Percentiles rank a stretch among this genome's conserved stretches.
These are phyloP conservation scores for Grus americana DNA, from an alignment of 2,113 vertebrate genomes.

Conservation along the genomic window DNA sequence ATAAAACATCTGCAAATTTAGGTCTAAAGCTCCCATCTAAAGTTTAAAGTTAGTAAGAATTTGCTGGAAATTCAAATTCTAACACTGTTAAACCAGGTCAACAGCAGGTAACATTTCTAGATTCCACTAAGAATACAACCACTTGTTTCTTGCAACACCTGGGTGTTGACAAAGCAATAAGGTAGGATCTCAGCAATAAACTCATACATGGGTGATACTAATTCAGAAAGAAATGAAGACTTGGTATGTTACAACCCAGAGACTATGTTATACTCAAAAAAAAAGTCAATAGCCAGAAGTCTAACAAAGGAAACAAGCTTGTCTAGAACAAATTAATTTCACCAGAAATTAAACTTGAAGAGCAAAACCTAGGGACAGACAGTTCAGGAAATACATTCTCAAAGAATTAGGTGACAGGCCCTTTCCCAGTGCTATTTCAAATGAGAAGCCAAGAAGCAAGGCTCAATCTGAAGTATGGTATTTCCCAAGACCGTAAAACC, in stretches of 20 bases:
- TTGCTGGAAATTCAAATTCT: not conserved
- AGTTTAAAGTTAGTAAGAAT: not conserved
- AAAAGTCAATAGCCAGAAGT: not conserved
- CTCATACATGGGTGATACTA: not conserved
- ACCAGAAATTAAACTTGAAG: not conserved
- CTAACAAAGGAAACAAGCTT: not conserved
- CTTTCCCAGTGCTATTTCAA: not conserved
- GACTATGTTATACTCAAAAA: not conserved
- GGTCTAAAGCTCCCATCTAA: not conserved
- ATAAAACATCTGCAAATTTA: not conserved
- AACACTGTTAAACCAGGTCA: conserved; percentile 16
- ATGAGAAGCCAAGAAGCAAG: not conserved
- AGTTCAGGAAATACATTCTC: not conserved
- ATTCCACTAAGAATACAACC: not conserved
- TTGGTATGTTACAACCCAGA: not conserved
- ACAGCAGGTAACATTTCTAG: not conserved
- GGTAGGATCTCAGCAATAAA: not conserved
- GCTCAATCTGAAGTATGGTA: not conserved
- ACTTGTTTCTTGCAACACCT: not conserved
- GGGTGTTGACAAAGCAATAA: not conserved
- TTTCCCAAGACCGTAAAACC: not conserved
- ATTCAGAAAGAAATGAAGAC: not conserved
- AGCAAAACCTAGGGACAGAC: not conserved
- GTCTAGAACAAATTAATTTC: not conserved
- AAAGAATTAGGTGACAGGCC: not conserved